A percentile compares a stretch with the other conserved stretches of the same genome.
Evolutionary conservation across 2,113 vertebrate species (phyloP).

Genomic region (Barnardius zonarius): DNA sequence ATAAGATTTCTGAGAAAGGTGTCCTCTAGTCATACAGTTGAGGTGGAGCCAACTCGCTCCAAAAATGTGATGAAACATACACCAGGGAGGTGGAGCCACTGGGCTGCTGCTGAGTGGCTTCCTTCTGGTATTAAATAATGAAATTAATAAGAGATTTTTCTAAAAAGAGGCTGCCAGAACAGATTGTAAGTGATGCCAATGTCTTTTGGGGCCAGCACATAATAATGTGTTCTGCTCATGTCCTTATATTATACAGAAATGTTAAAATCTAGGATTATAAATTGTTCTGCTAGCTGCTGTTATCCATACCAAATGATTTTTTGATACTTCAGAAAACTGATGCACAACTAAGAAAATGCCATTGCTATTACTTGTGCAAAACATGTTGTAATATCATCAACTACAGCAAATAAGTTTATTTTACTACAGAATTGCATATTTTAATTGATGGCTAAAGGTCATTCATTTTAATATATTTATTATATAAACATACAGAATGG

Average conservation of each 20-base stretch:
- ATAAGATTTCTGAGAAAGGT: background rate
- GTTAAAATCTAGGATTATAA: slow-evolving; percentile 1
- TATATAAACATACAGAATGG: background rate
- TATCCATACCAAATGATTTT: background rate
- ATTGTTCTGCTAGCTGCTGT: background rate
- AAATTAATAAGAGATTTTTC: background rate
- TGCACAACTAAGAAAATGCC: background rate
- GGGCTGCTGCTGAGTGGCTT: background rate
- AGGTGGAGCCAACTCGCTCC: background rate
- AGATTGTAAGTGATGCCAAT: background rate
- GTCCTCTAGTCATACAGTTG: background rate
- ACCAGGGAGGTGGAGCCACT: background rate
- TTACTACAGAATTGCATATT: background rate
- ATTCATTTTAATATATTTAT: background rate
- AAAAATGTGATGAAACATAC: background rate
- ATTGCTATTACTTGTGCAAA: background rate
- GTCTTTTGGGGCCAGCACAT: background rate
- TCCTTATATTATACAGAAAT: background rate
- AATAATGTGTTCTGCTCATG: background rate
- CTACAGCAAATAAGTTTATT: background rate
- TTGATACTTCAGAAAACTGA: background rate
- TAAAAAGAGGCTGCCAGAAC: background rate
- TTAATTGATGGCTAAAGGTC: background rate
- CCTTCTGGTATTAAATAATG: background rate
- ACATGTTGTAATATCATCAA: background rate